phyloP scores from a whole-genome alignment of 2,113 vertebrate genomes.

The Columba livia region DNA sequence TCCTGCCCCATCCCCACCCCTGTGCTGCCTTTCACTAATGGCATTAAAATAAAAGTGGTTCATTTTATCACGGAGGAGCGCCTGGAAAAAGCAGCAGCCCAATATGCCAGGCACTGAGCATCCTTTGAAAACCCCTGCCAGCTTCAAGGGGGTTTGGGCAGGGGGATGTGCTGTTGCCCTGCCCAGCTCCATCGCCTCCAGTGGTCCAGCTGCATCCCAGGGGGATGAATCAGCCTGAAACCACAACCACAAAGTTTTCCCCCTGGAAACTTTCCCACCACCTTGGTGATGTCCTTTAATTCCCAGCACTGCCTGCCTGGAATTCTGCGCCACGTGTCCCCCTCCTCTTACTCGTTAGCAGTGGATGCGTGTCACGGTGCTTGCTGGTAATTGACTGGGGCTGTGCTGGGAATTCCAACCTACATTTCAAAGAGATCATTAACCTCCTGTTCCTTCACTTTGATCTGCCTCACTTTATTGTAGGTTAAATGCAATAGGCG shows the following conservation, averaged over 20 bases:
- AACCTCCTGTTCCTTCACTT: slow-evolving; percentile 50
- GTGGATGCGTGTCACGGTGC: not conserved
- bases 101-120: rapidly evolving
- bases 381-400: slow-evolving; percentile 27
- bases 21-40: not conserved
- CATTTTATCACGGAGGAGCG: not conserved
- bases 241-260: not conserved
- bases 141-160: not conserved
- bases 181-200: not conserved
- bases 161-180: not conserved
- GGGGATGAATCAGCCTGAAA: not conserved
- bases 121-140: not conserved
- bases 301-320: rapidly evolving
- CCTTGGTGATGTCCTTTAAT: not conserved
- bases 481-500: not conserved
- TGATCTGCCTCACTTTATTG: slow-evolving; percentile 2
- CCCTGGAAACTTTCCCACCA: not conserved
- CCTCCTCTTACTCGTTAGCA: not conserved
- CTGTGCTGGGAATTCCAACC: slow-evolving; percentile 21
- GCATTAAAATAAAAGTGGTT: not conserved
- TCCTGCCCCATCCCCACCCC: not conserved
- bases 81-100: not conserved
- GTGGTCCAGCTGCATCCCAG: rapidly evolving
- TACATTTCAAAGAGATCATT: slow-evolving; percentile 45
- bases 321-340: not conserved